Conservation (phyloP, 35 echinoderm and acorn worm genomes). For the Eucidaris tribuloides region DNA sequence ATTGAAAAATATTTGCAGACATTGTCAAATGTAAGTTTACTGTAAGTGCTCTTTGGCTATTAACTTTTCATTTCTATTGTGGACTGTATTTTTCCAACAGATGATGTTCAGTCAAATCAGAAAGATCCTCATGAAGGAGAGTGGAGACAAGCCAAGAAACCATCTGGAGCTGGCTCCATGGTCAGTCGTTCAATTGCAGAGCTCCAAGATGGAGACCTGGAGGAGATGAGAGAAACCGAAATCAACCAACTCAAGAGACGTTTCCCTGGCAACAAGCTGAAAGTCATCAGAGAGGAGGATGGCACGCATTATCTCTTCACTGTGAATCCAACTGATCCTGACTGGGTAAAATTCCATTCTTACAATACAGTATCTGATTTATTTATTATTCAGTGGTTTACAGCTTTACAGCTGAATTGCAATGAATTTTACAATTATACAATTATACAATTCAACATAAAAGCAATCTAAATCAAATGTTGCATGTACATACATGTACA, state of each 20-base stretch:
- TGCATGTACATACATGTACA: neutral
- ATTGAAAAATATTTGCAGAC: neutral
- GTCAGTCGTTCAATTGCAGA: constrained; percentile 47
- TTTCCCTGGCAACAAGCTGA: constrained; percentile 51
- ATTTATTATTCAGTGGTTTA: too few species aligned
- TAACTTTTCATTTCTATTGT: neutral
- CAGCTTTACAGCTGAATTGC: neutral
- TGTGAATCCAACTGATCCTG: constrained; percentile 82
- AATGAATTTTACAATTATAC: neutral
- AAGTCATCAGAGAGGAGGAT: constrained; percentile 41
- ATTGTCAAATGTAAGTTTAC: neutral
- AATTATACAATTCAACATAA: neutral
- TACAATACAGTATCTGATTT: too few species aligned
- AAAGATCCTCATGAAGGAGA: neutral
- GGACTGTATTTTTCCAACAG: neutral
- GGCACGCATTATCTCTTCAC: constrained; percentile 55
- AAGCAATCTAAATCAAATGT: neutral
- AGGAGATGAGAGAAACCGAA: constrained; percentile 60
- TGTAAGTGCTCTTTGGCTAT: neutral
- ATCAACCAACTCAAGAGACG: constrained; percentile 61
- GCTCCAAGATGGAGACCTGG: constrained; percentile 46
- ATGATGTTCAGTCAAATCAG: neutral
- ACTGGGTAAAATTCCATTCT: constrained; percentile 99
- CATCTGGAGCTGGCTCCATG: neutral
- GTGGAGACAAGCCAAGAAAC: neutral